A percentile compares a stretch with the other conserved stretches of the same genome.
Conservation (phyloP, 1,140 invertebrate species). For the Calosoma granatense region DNA sequence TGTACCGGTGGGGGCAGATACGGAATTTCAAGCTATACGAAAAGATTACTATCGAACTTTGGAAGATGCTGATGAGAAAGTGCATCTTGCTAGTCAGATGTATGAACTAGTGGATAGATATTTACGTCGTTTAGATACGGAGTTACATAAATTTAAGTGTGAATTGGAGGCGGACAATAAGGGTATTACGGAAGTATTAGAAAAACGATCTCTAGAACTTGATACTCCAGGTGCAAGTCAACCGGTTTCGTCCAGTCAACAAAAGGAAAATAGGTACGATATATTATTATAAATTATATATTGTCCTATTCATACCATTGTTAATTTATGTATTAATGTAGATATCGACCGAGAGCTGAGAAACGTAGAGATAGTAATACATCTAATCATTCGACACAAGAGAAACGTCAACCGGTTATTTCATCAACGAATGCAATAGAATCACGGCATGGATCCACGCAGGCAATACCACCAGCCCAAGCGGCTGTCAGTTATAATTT, state of each 20-base stretch:
- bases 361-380: constrained; percentile 28
- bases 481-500: constrained; percentile 38
- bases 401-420: constrained; percentile 34
- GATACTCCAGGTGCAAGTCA: constrained; percentile 49
- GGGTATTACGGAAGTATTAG: constrained; percentile 92
- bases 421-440: constrained; percentile 11
- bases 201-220: constrained; percentile 79
- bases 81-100: constrained; percentile 83
- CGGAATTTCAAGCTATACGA: constrained; percentile 74
- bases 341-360: constrained; percentile 26
- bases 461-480: constrained; percentile 20
- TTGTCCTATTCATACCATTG: constrained; percentile 15
- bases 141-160: constrained; percentile 95
- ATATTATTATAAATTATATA: neutral
- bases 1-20: constrained; percentile 66
- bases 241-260: constrained; percentile 31
- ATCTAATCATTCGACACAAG: constrained; percentile 27
- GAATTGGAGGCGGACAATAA: constrained; percentile 97
- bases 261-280: constrained; percentile 40
- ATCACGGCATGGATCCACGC: constrained; percentile 13
- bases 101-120: constrained; percentile 92
- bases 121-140: constrained; percentile 83
- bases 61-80: constrained; percentile 85
- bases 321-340: constrained; percentile 14
- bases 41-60: constrained; percentile 87